Conservation (phyloP, 37 sponge, comb jelly and placozoan species). For the Chondrosia reniformis region DNA sequence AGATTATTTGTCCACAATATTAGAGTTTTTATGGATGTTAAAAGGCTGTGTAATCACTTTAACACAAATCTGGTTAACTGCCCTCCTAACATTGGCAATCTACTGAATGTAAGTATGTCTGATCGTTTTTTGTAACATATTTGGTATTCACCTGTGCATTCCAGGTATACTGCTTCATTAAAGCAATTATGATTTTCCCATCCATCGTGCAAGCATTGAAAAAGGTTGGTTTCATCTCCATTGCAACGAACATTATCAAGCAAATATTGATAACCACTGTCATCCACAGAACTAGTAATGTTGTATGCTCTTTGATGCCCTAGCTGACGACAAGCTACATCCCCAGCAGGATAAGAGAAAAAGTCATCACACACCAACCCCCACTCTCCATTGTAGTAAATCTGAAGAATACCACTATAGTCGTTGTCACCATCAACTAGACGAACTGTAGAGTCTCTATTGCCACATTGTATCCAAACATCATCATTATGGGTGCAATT, state of each 20-base stretch:
- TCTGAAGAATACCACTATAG: conserved; percentile 13
- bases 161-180: conserved; percentile 8
- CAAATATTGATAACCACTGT: not conserved
- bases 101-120: too few relatives aligned
- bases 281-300: too few relatives aligned
- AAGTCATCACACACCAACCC: conserved; percentile 29
- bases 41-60: too few relatives aligned
- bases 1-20: too few relatives aligned
- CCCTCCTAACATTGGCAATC: too few relatives aligned
- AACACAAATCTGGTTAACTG: too few relatives aligned
- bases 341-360: not conserved
- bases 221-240: conserved; percentile 20
- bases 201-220: conserved; percentile 21
- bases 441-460: too few relatives aligned
- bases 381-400: conserved; percentile 29
- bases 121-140: too few relatives aligned
- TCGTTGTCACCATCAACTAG: conserved; percentile 12
- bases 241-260: conserved; percentile 29
- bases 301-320: conserved; percentile 11
- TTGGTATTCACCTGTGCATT: too few relatives aligned
- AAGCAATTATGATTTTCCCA: conserved; percentile 16
- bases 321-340: conserved; percentile 17
- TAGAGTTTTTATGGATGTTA: too few relatives aligned
- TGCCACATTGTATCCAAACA: too few relatives aligned
- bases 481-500: too few relatives aligned